These are phyloP conservation scores for Fregetta grallaria DNA, from an alignment of 2,113 vertebrate genomes.

Conservation along the genomic window DNA sequence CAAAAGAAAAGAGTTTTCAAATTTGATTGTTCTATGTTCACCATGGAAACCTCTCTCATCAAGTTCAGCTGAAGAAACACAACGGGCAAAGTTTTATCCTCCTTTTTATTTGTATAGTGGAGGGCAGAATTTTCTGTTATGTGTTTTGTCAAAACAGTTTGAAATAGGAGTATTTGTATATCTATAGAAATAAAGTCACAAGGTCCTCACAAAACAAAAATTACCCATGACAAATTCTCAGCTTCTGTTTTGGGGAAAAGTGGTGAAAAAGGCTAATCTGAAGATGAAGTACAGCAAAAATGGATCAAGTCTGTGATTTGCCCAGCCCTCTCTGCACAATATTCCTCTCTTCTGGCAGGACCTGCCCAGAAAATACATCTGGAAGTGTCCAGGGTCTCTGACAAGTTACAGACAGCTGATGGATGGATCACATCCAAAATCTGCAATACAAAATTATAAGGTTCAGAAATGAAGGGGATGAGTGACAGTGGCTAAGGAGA, in stretches of 20 bases:
- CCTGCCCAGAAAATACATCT: not conserved
- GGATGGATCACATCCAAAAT: constrained; percentile 28
- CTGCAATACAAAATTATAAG: not conserved
- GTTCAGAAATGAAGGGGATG: not conserved
- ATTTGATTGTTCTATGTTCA: not conserved
- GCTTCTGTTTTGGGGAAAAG: not conserved
- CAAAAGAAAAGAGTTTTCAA: not conserved
- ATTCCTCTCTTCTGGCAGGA: not conserved
- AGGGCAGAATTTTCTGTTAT: not conserved
- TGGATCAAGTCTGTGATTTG: not conserved
- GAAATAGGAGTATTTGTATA: not conserved
- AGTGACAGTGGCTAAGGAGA: constrained; percentile 9
- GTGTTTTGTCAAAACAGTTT: not conserved
- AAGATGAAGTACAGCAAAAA: not conserved
- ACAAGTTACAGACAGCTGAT: constrained; percentile 7
- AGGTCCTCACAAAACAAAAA: not conserved
- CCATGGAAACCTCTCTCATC: not conserved
- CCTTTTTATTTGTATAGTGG: not conserved
- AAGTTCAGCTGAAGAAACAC: not conserved
- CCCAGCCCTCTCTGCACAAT: not conserved
- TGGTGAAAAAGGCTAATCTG: not conserved
- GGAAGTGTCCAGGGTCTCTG: not conserved
- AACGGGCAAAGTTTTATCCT: not conserved
- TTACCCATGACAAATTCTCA: not conserved
- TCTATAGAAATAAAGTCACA: not conserved